Percentiles rank a stretch among this genome's conserved stretches.
These are phyloP conservation scores for Drosophila ustulata DNA, from an alignment of 2,888 invertebrate genomes.

Conservation along the genomic window DNA sequence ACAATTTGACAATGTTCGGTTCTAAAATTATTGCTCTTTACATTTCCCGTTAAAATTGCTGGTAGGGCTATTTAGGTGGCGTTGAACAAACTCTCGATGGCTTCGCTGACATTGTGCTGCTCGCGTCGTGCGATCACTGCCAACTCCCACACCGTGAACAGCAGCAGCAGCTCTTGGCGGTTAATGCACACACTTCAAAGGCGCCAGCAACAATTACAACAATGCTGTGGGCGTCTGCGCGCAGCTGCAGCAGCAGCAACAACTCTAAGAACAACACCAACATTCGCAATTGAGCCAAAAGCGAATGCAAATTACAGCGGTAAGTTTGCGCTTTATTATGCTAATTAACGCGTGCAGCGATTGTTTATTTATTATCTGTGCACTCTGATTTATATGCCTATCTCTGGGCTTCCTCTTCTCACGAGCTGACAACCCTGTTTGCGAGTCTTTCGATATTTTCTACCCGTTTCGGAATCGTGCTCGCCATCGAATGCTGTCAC, in stretches of 20 bases:
- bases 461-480: conserved; percentile 1
- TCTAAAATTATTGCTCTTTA: background rate
- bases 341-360: conserved; percentile 27
- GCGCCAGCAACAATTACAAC: conserved; percentile 67
- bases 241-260: conserved; percentile 54
- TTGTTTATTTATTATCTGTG: conserved; percentile 53
- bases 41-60: background rate
- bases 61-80: conserved; percentile 12
- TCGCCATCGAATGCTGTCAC: conserved; percentile 20
- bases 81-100: conserved; percentile 53
- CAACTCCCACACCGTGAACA: conserved; percentile 49
- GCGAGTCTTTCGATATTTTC: conserved; percentile 6
- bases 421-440: conserved; percentile 40
- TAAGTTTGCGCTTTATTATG: conserved; percentile 56
- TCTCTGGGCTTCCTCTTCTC: conserved; percentile 38
- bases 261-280: conserved; percentile 30
- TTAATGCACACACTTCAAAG: conserved; percentile 71
- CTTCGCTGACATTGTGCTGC: conserved; percentile 68
- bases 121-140: conserved; percentile 61
- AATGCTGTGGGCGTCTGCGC: conserved; percentile 60
- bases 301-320: conserved; percentile 63
- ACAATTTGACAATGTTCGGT: background rate
- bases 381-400: conserved; percentile 58
- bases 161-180: conserved; percentile 58
- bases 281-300: conserved; percentile 47